These are phyloP conservation scores for Aphyosemion australe DNA, from an alignment of 2,113 vertebrate genomes.

Conservation along the genomic window DNA sequence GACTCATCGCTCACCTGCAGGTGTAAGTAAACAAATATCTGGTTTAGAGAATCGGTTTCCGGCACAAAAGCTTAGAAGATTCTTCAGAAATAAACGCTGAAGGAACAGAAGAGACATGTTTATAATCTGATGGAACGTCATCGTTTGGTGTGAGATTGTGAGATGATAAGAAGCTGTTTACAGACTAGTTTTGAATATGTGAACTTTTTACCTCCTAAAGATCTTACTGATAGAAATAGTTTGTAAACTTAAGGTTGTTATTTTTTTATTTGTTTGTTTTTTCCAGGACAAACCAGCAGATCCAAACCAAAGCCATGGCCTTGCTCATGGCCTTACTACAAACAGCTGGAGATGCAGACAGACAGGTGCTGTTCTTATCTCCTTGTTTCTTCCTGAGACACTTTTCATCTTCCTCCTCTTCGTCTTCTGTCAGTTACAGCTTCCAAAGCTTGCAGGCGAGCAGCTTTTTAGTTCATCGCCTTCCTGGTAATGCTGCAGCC, in stretches of 20 bases:
- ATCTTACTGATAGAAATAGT: not conserved
- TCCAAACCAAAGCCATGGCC: conserved; percentile 98
- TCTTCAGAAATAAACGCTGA: not conserved
- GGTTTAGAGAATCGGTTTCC: not conserved
- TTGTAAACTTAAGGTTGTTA: not conserved
- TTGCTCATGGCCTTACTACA: conserved; percentile 92
- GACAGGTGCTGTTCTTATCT: conserved; percentile 74
- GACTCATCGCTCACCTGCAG: conserved; percentile 89
- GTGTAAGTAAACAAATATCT: conserved; percentile 81
- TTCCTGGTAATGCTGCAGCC: not conserved
- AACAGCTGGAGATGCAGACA: conserved; percentile 80
- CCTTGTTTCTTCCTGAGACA: not conserved
- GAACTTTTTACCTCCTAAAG: not conserved
- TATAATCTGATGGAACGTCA: not conserved
- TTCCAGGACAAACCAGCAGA: conserved; percentile 86
- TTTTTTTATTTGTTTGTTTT: not conserved
- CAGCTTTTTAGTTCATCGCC: not conserved
- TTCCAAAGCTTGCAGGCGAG: not conserved
- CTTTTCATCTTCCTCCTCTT: not conserved
- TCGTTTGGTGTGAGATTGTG: not conserved
- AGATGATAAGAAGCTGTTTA: not conserved
- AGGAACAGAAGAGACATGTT: too few species aligned
- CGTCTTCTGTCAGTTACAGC: not conserved
- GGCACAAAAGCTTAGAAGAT: not conserved
- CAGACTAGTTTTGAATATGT: conserved; percentile 26